These are phyloP conservation scores for Chascanopsetta lugubris DNA, from an alignment of 2,113 vertebrate genomes.

Conservation along the genomic window DNA sequence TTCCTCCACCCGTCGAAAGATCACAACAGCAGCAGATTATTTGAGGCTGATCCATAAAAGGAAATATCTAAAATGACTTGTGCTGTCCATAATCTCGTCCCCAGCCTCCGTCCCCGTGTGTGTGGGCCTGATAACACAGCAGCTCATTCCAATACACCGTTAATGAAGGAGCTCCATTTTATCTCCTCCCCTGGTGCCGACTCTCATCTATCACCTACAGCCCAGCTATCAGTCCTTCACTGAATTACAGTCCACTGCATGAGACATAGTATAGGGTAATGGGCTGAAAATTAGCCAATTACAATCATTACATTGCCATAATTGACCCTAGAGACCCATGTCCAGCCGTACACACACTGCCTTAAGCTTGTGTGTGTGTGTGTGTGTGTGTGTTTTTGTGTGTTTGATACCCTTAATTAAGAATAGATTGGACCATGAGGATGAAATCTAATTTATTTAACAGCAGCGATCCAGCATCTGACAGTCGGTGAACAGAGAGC, in stretches of 20 bases:
- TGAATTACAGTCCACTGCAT: conserved; percentile 69
- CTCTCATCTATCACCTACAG: conserved; percentile 65
- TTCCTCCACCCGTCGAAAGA: too few relatives aligned
- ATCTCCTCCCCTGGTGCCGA: conserved; percentile 19
- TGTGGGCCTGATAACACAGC: conserved; percentile 48
- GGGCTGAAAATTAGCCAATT: conserved; percentile 75
- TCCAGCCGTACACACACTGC: conserved; percentile 55
- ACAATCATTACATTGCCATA: conserved; percentile 72
- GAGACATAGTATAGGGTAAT: conserved; percentile 77
- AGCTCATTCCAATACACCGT: conserved; percentile 66
- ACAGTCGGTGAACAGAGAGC: conserved; percentile 33
- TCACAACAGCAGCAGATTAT: too few relatives aligned
- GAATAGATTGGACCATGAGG: conserved; percentile 53
- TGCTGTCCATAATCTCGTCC: too few relatives aligned
- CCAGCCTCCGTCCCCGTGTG: conserved; percentile 22
- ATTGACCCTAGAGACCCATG: conserved; percentile 73
- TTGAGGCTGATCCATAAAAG: too few relatives aligned
- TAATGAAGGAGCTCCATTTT: conserved; percentile 53
- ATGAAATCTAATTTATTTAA: conserved; percentile 58
- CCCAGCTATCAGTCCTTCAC: conserved; percentile 63
- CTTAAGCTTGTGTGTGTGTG: conserved; percentile 46
- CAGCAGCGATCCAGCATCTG: conserved; percentile 35
- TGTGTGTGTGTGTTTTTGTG: conserved; percentile 34
- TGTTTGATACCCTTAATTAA: conserved; percentile 63
- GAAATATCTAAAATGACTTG: too few relatives aligned